Conservation (phyloP, 2,888 invertebrate genomes). For the Plagodis dolabraria region DNA sequence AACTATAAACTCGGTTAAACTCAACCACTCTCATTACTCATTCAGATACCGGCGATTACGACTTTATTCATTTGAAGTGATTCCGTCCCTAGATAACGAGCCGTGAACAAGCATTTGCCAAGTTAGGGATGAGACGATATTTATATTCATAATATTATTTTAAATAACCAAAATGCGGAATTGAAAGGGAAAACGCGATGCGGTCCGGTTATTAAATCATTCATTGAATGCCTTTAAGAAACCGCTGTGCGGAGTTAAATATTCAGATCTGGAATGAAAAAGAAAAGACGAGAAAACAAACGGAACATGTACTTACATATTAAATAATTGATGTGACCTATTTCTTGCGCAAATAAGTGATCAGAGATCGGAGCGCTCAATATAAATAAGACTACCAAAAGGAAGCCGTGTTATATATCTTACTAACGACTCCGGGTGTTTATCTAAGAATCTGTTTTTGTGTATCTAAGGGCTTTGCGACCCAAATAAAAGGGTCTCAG, state of each 20-base stretch:
- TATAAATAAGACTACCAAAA: slow-evolving; percentile 38
- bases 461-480: slow-evolving; percentile 66
- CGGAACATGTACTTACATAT: slow-evolving; percentile 2
- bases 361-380: slow-evolving; percentile 33
- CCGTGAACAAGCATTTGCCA: slow-evolving; percentile 52
- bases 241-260: slow-evolving; percentile 7
- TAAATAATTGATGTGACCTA: slow-evolving; percentile 32
- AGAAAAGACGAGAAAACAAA: slow-evolving; percentile 8
- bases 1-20: slow-evolving; percentile 65
- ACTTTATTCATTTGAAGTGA: slow-evolving; percentile 64
- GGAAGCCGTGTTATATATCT: slow-evolving; percentile 46
- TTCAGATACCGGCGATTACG: slow-evolving; percentile 65
- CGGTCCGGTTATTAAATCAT: slow-evolving; percentile 24
- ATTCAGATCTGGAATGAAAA: slow-evolving; percentile 12
- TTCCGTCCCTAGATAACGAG: slow-evolving; percentile 59
- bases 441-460: slow-evolving; percentile 70
- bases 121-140: slow-evolving; percentile 57
- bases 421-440: slow-evolving; percentile 59
- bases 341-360: slow-evolving; percentile 32
- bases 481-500: slow-evolving; percentile 71
- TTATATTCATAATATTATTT: slow-evolving; percentile 60
- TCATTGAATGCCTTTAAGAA: slow-evolving; percentile 17
- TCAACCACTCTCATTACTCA: slow-evolving; percentile 62
- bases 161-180: slow-evolving; percentile 42
- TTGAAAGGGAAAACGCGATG: slow-evolving; percentile 50